Evolutionary conservation across 1,140 invertebrate species (phyloP), one percentile per base, ranked within the genome.

Genomic region (Pentalonia nigronervosa): DNA sequence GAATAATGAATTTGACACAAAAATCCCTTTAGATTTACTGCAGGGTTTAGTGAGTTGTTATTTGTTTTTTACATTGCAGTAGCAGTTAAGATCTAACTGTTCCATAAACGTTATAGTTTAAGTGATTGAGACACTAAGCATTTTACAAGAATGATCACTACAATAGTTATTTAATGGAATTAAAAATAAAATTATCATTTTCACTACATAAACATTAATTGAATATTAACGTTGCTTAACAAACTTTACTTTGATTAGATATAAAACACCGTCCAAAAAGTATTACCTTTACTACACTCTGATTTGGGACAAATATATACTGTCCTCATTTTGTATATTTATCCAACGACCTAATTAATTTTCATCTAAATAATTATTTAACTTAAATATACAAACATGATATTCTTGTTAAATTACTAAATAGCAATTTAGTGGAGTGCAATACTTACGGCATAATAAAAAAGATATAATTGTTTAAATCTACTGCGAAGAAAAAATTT

Each of bases 31-130:
- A 36, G 88, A 56, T 89, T 89, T 89, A 89, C 34, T 23, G 34
- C 50, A 89, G n/a, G 87, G 23, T 89, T 89, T 56, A 89, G 88
- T 89, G 1, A 53, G 34, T 25, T 56, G 88, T 53, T 53, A 53
- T 89, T 53, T 89, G 88, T 89, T 89, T 41, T 89, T 56, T 56
- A 89, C 36, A 56, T 89, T 34, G 6, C 50, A 23, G 34, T 89
- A 36, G 50, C 21, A 56, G 50, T 56, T 56, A 89, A 56, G 56
- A 25, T 36, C 21, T 25, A 25, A 56, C 4, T 36, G 34, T 41
- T 89, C 50, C 23, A 23, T 6, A 4, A 56, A 89, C 48, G 53
- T 89, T 88, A 76, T 76, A 88, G 9, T 89, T 36, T 41, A 56
- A 36, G 34, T 53, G n/a, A 89, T 23, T 53, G 34, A 89, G 87